phyloP scores from a whole-genome alignment of 2,888 invertebrate genomes.

The Hetaerina titia region DNA sequence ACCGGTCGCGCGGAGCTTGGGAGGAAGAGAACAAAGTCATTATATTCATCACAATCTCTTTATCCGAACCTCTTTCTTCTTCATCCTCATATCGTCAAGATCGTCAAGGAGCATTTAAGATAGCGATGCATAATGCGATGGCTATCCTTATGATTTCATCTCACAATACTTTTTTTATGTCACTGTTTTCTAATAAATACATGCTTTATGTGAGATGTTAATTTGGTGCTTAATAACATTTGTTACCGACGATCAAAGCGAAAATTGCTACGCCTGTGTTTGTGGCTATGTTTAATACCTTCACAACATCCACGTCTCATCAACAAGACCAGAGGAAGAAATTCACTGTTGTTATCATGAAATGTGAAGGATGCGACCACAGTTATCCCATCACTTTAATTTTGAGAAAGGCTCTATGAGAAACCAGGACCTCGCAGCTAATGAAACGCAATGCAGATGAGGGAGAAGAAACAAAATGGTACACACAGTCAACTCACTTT shows the following conservation, averaged over 20 bases:
- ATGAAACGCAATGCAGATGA: neutral
- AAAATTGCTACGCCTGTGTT: neutral
- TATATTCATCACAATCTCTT: constrained; percentile 2
- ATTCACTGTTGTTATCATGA: neutral
- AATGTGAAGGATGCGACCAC: neutral
- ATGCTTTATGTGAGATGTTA: neutral
- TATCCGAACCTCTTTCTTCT: neutral
- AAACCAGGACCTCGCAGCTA: neutral
- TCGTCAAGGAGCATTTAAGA: neutral
- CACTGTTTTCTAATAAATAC: neutral
- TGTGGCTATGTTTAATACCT: neutral
- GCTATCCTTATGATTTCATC: neutral
- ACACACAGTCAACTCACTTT: neutral
- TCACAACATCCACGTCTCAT: neutral
- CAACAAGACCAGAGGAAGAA: neutral
- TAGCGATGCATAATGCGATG: neutral
- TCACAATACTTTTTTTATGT: neutral
- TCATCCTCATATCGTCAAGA: neutral
- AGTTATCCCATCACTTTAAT: neutral
- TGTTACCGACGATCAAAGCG: neutral
- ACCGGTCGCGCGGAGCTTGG: neutral
- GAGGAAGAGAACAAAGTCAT: neutral
- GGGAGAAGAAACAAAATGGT: neutral
- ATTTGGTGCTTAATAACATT: neutral
- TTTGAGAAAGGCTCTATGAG: neutral